Evolutionary conservation across 2,888 invertebrate genomes (phyloP).

Genomic region (Nesidiocoris tenuis): DNA sequence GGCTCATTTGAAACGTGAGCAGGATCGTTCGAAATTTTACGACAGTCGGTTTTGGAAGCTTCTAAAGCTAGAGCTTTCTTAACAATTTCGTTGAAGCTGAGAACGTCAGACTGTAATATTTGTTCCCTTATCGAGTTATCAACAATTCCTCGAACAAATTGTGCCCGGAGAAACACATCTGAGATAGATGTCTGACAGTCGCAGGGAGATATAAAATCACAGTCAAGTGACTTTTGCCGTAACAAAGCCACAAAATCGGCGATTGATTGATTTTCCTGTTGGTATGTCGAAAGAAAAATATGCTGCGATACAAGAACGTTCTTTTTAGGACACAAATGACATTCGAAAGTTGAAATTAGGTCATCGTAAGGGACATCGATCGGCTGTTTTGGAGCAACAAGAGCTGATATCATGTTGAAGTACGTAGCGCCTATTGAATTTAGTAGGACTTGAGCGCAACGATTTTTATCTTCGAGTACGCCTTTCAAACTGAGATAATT

Average conservation of each 20-base stretch:
- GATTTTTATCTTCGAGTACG: conserved; percentile 13
- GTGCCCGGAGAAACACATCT: conserved; percentile 17
- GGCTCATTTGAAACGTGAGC: no score
- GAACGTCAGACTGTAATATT: no score
- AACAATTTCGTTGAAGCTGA: no score
- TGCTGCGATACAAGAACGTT: conserved; percentile 21
- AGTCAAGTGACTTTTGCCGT: background rate
- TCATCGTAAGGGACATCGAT: background rate
- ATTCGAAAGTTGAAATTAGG: background rate
- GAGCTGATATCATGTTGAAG: no score
- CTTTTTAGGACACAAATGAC: conserved; percentile 12
- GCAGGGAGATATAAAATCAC: conserved; percentile 19
- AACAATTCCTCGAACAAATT: conserved; percentile 12
- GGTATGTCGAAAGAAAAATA: conserved; percentile 3
- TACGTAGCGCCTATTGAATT: no score
- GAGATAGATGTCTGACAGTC: conserved; percentile 7
- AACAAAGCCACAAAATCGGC: conserved; percentile 22
- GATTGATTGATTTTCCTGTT: conserved; percentile 7
- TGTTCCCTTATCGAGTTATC: background rate
- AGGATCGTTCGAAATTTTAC: no score
- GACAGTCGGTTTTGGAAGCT: no score
- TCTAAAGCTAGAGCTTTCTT: no score
- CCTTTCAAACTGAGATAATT: conserved; percentile 5
- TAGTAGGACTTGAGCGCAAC: no score
- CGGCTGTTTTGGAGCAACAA: no score